Evolutionary conservation across 92 coral and sea anemone species (phyloP).

Genomic region (Heliopora coerulea): DNA sequence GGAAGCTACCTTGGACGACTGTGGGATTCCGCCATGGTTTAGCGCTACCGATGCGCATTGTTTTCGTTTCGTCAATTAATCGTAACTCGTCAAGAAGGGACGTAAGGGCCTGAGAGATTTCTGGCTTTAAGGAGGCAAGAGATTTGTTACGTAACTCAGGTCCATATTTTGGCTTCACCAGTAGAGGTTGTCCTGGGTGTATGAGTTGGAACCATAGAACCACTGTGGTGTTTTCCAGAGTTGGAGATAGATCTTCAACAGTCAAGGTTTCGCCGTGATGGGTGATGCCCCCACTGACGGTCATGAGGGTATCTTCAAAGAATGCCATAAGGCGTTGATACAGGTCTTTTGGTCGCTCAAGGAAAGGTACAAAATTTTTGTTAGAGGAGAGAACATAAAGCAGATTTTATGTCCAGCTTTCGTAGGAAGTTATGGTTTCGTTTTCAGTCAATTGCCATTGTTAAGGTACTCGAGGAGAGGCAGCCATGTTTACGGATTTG

Average conservation of each 20-base stretch:
- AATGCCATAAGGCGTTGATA: conserved; percentile 60
- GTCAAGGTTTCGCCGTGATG: conserved; percentile 57
- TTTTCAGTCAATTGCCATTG: conserved; percentile 53
- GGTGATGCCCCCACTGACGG: conserved; percentile 46
- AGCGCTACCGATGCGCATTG: conserved; percentile 37
- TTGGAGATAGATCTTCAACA: conserved; percentile 51
- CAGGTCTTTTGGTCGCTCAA: conserved; percentile 57
- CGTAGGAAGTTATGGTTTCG: conserved; percentile 50
- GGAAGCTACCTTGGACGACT: not conserved
- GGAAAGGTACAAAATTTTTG: conserved; percentile 38
- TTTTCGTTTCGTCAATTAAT: conserved; percentile 22
- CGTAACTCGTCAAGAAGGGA: conserved; percentile 33
- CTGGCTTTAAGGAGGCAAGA: conserved; percentile 33
- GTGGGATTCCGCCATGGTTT: conserved; percentile 11
- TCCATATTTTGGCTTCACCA: conserved; percentile 53
- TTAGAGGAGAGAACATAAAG: conserved; percentile 31
- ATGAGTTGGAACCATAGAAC: conserved; percentile 54
- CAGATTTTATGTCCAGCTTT: conserved; percentile 54
- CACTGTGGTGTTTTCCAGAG: conserved; percentile 56
- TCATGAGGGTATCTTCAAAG: conserved; percentile 51
- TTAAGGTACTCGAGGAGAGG: conserved; percentile 50
- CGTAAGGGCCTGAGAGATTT: conserved; percentile 38
- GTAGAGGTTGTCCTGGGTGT: conserved; percentile 58
- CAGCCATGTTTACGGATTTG: conserved; percentile 32
- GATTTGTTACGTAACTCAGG: conserved; percentile 44